Conservation (phyloP, 2,797 vertebrate genomes). For the Rhabdomys pumilio region DNA sequence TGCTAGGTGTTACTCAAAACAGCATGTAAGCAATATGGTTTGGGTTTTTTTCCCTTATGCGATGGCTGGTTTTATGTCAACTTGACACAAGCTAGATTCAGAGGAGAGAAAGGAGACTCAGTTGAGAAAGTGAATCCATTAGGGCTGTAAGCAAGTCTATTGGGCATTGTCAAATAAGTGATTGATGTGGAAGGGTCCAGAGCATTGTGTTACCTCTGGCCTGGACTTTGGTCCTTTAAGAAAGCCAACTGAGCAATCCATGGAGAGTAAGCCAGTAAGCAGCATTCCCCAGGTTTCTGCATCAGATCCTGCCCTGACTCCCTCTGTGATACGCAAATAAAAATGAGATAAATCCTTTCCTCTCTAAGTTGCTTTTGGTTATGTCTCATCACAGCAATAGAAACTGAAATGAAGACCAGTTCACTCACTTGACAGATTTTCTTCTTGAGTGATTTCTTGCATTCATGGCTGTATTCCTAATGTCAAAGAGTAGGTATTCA, state of each 20-base stretch:
- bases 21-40: constrained; percentile 9
- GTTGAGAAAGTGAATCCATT: neutral
- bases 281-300: neutral
- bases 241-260: neutral
- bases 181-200: neutral
- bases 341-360: neutral
- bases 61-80: neutral
- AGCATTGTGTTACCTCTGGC: neutral
- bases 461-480: neutral
- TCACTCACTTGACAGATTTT: constrained; percentile 11
- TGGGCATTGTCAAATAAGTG: neutral
- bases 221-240: neutral
- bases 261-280: neutral
- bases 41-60: neutral
- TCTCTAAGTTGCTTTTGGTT: neutral
- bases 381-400: neutral
- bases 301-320: neutral
- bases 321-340: neutral
- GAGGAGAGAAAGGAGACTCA: neutral
- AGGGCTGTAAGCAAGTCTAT: neutral
- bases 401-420: neutral
- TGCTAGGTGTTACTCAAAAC: neutral
- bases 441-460: constrained; percentile 9
- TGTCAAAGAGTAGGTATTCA: constrained; percentile 15
- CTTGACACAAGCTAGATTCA: neutral